Base-by-base conservation (phyloP, 1,140 invertebrate species). In the Musca domestica region DNA sequence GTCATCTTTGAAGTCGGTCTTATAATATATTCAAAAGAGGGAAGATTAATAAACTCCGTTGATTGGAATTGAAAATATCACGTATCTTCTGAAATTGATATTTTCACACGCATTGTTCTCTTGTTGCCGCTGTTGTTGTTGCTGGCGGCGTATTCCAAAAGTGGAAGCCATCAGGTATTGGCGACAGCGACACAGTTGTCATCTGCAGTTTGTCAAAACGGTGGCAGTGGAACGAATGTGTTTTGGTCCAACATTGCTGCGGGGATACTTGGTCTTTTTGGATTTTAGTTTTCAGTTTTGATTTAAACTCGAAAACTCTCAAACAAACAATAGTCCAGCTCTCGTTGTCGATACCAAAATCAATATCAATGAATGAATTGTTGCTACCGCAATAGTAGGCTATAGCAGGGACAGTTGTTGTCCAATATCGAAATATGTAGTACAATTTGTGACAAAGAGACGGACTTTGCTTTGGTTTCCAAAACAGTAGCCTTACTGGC, bases 221-320 rank as follows among this genome's bases (percentile, higher is more conserved):
- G 56, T 61, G 56, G 56, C 56, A 61, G 56, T 61, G 56, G 56
- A 61, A 61, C 56, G 56, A 61, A 61, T 61, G 56, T 61, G 56
- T 61, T 61, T 61, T 61, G 27, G 25, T 58, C 14, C 54, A 27
- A 51, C 9, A 14, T 51, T 51, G 17, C 20, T 12, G n/a, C n/a
- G n/a, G 3, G n/a, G 10, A 30, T 25, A 58, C 30, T 41, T 30
- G 54, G 27, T 30, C 6, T 34, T 30, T 58, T 61, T 61, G 27
- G 56, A 41, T 41, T 61, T 61, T 34, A 61, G 56, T 41, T 61
- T 61, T 61, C 34, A 27, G 20, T 34, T 51, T 51, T 51, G 48
- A 51, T 51, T 51, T 51, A 61, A 58, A 58, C 20, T 22, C 54
- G 54, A 58, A 41, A 41, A 41, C 34, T 7, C n/a, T 41, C 34